Evolutionary conservation across 2,113 vertebrate species (phyloP).

Genomic region (Campylomormyrus tamandua): DNA sequence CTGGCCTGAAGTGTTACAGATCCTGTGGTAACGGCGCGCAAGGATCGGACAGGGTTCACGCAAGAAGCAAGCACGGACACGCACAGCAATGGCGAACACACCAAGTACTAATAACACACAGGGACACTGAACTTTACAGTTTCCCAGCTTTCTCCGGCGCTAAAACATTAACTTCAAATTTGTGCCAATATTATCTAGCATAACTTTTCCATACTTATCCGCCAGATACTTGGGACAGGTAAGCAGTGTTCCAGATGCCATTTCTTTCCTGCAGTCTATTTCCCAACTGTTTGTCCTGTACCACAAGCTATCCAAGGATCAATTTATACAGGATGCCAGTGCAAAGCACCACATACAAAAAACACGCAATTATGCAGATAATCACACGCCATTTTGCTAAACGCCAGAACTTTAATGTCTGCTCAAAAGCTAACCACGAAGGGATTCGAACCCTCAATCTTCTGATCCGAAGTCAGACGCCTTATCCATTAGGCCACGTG

Average conservation of each 20-base stretch:
- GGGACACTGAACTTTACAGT: background rate
- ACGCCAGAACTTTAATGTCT: background rate
- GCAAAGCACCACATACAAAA: background rate
- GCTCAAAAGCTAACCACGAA: background rate
- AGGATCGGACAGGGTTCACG: background rate
- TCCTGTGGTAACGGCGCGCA: background rate
- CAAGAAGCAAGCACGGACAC: background rate
- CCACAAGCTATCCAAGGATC: background rate
- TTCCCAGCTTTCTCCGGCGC: background rate
- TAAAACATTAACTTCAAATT: background rate
- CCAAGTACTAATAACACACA: background rate
- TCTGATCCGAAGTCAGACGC: background rate
- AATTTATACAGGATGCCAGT: background rate
- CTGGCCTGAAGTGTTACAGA: background rate
- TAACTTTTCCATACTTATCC: background rate
- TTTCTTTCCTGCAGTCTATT: background rate
- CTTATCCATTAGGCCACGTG: background rate
- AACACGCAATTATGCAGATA: background rate
- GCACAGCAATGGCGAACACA: background rate
- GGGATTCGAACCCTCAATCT: background rate
- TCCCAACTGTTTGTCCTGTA: background rate
- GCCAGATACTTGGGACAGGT: background rate
- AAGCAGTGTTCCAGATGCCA: background rate
- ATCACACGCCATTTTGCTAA: background rate
- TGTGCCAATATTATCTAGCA: background rate